Evolutionary conservation across 2,113 vertebrate genomes (phyloP), one percentile per base, ranked within the genome.

Genomic region (Entelurus aequoreus): DNA sequence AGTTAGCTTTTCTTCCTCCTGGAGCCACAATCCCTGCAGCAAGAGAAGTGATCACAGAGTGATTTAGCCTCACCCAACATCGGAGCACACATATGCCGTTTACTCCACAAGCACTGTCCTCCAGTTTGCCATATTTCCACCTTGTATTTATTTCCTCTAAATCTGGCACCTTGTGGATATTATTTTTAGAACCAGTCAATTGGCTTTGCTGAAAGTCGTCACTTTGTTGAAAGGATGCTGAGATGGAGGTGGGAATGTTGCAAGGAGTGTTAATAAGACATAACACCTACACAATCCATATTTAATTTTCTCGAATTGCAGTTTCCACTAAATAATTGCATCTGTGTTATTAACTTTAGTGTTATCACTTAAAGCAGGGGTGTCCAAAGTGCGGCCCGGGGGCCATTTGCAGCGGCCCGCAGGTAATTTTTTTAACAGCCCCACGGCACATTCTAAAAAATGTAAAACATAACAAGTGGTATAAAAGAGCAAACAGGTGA

Each of bases 1-100:
- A 93, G 94, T 94, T 94, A 94, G 92, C 92, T 93, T 94, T 95
- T 94, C 74, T 92, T 91, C 92, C 94, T 95, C 89, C 91, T 93
- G 90, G 89, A 94, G 90, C 91, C 76, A 84, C 90, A 92, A 92
- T 95, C 93, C 94, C 93, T 89, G 89, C 92, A 92, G 94, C 92
- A 93, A 90, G 91, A 90, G 91, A 92, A 93, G 91, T 89, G 92
- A 94, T 95, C 93, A 91, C 91, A 90, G 92, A 44, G 38, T 42
- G 42, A 89, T 91, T 91, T 90, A 90, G 90, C 90, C 90, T 79
- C 82, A 85, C 79, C 82, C 55, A 19, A 44, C 6, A 19, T 6
- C 12, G n/a, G 56, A 64, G 63, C 37, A 36, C 72, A 73, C 56
- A 66, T 61, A 69, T 47, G 42, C 65, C 65, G 58, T 74, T 75